Conservation (phyloP, 2,113 vertebrate genomes). For the Charina bottae region DNA sequence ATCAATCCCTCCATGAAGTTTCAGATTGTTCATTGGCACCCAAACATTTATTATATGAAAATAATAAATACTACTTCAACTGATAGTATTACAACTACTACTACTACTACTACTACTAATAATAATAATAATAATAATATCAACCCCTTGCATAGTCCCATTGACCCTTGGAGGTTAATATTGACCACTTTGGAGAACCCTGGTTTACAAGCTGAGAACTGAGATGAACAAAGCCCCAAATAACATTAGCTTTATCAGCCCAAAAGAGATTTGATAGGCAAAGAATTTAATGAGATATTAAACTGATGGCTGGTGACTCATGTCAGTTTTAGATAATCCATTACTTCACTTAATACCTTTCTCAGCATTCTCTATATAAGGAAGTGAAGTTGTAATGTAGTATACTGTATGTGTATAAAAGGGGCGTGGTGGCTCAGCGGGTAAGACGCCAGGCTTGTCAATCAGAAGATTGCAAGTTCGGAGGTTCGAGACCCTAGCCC, state of each 20-base stretch:
- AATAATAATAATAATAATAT: not conserved
- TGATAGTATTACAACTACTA: not conserved
- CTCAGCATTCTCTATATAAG: not conserved
- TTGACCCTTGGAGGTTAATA: not conserved
- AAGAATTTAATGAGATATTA: not conserved
- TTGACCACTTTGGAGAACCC: not conserved
- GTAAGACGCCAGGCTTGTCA: too few relatives aligned
- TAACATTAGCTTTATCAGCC: not conserved
- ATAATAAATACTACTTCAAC: not conserved
- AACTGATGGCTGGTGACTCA: not conserved
- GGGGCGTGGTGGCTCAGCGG: too few relatives aligned
- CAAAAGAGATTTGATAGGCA: not conserved
- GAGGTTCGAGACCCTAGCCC: too few relatives aligned
- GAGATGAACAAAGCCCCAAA: not conserved
- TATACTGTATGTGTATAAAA: not conserved
- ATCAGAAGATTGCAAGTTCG: too few relatives aligned
- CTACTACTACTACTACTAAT: not conserved
- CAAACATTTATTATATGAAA: not conserved
- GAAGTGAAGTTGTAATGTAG: not conserved
- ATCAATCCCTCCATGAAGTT: not conserved
- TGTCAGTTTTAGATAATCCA: not conserved
- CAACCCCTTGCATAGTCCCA: not conserved
- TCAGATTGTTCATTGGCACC: not conserved
- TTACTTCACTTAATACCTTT: not conserved
- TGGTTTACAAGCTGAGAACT: not conserved